These are phyloP conservation scores for Macrotus californicus DNA, from an alignment of 2,113 vertebrate genomes.

Conservation along the genomic window DNA sequence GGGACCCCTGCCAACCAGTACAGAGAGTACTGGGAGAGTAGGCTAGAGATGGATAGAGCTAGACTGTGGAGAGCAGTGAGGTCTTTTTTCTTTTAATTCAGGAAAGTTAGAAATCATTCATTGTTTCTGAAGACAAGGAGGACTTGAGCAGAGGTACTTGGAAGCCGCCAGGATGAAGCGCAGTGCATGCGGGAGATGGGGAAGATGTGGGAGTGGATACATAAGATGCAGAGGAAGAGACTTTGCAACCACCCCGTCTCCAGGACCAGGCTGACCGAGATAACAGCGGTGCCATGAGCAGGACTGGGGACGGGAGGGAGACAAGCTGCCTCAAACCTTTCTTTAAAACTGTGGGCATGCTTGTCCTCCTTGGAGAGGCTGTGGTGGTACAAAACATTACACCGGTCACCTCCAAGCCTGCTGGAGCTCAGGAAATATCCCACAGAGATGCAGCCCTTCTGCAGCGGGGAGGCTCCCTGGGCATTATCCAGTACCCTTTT, in stretches of 20 bases:
- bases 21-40: neutral
- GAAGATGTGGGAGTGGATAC: neutral
- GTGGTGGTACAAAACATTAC: neutral
- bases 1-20: neutral
- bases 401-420: neutral
- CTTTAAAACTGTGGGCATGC: neutral
- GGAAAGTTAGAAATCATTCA: neutral
- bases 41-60: neutral
- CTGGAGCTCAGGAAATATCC: neutral
- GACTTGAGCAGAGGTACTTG: neutral
- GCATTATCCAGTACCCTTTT: neutral
- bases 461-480: neutral
- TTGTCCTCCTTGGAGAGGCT: neutral
- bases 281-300: neutral
- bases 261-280: neutral
- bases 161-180: neutral
- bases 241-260: fast-evolving
- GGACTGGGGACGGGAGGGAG: neutral
- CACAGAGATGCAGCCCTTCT: neutral
- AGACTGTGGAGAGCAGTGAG: neutral
- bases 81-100: neutral
- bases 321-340: neutral
- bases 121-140: neutral
- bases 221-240: neutral
- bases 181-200: neutral